Percentiles rank a stretch among this genome's conserved stretches.
These are phyloP conservation scores for Botrylloides violaceus DNA, from an alignment of 23 tunicate species.

Conservation along the genomic window DNA sequence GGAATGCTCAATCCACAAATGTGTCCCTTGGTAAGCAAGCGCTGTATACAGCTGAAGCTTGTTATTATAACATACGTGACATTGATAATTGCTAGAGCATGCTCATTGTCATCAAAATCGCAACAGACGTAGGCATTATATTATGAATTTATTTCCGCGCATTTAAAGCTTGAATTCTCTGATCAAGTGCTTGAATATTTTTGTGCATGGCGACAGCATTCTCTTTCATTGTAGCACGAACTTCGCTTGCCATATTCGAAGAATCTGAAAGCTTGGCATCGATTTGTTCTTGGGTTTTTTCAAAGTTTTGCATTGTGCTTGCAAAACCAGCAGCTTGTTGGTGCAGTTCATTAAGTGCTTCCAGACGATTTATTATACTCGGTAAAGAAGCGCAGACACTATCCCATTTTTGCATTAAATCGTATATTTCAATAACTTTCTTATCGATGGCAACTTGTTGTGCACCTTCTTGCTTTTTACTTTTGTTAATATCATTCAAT, in stretches of 20 bases:
- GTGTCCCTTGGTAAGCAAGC: no score
- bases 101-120: no score
- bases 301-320: slow-evolving; percentile 44
- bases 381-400: slow-evolving; percentile 54
- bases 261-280: slow-evolving; percentile 32
- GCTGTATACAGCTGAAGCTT: no score
- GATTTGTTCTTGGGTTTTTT: slow-evolving; percentile 53
- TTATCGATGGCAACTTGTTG: slow-evolving; percentile 29
- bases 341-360: slow-evolving; percentile 46
- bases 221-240: slow-evolving; percentile 37
- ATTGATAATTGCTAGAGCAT: no score
- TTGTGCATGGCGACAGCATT: slow-evolving; percentile 43
- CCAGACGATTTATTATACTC: slow-evolving; percentile 34
- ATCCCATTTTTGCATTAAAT: slow-evolving; percentile 63
- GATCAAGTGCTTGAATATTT: slow-evolving; percentile 46
- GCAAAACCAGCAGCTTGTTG: slow-evolving; percentile 51
- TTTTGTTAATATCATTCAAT: slow-evolving; percentile 85
- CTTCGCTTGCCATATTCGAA: slow-evolving; percentile 30
- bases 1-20: no score
- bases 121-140: no score
- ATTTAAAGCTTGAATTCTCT: slow-evolving; percentile 37
- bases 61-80: no score
- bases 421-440: slow-evolving; percentile 51
- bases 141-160: neutral
- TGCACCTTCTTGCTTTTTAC: slow-evolving; percentile 38